These are phyloP conservation scores for Acanthis flammea DNA, from an alignment of 2,797 vertebrate species.

Conservation along the genomic window DNA sequence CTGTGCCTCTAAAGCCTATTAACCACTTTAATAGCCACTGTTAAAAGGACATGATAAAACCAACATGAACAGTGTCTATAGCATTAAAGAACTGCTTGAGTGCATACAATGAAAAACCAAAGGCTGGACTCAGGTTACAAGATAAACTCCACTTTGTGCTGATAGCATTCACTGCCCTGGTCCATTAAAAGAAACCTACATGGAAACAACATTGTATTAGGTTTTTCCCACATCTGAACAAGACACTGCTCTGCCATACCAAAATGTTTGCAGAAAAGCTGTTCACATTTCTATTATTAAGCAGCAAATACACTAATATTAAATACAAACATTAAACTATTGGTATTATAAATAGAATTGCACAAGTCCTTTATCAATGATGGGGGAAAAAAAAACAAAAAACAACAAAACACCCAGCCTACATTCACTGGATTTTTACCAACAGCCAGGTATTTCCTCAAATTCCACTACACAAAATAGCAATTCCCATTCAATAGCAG, in stretches of 20 bases:
- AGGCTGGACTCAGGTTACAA: background rate
- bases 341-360: background rate
- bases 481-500: background rate
- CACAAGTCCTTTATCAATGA: background rate
- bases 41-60: background rate
- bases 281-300: background rate
- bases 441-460: background rate
- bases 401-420: background rate
- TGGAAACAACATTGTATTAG: background rate
- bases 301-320: background rate
- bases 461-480: background rate
- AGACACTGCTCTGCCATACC: background rate
- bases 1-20: background rate
- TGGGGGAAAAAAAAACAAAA: background rate
- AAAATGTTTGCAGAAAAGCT: background rate
- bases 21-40: background rate
- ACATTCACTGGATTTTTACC: background rate
- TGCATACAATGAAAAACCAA: background rate
- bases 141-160: background rate
- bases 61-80: rapidly evolving
- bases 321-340: background rate
- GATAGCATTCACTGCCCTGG: background rate
- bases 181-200: background rate
- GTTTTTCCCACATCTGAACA: background rate
- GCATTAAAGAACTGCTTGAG: background rate